phyloP scores from a whole-genome alignment of 2,113 vertebrate genomes.

The Condylura cristata region DNA sequence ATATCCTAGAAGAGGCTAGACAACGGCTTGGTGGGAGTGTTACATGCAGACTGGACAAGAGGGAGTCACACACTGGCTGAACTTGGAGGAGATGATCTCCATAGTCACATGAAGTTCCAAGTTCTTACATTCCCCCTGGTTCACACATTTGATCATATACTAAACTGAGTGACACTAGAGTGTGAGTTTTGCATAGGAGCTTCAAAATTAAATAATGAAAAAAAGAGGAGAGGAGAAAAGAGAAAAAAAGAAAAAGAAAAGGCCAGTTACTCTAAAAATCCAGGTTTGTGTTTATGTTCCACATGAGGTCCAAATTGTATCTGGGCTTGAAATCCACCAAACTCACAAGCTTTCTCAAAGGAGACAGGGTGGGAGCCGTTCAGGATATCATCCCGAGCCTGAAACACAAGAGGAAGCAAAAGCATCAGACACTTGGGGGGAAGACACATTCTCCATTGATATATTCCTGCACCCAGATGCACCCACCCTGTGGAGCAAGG shows the following conservation, averaged over 20 bases:
- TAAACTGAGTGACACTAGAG: accelerated
- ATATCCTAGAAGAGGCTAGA: background rate
- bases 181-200: background rate
- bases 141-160: background rate
- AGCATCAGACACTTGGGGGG: background rate
- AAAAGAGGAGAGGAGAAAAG: background rate
- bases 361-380: slow-evolving; percentile 99
- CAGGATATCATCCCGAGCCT: slow-evolving; percentile 99
- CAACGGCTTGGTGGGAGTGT: accelerated
- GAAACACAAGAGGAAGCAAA: slow-evolving; percentile 52
- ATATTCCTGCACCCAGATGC: background rate
- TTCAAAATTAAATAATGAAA: background rate
- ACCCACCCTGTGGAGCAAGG: background rate
- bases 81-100: background rate
- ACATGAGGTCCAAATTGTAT: slow-evolving; percentile 99
- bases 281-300: slow-evolving; percentile 98
- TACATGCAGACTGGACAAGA: background rate
- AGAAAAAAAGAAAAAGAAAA: slow-evolving; percentile 36
- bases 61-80: background rate
- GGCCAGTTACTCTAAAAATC: slow-evolving; percentile 96
- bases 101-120: background rate
- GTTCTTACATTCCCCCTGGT: background rate
- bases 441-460: accelerated
- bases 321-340: slow-evolving; percentile 97
- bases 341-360: slow-evolving; percentile 99